Base-by-base conservation (phyloP, 2,113 vertebrate genomes). In the Poecilia latipinna region DNA sequence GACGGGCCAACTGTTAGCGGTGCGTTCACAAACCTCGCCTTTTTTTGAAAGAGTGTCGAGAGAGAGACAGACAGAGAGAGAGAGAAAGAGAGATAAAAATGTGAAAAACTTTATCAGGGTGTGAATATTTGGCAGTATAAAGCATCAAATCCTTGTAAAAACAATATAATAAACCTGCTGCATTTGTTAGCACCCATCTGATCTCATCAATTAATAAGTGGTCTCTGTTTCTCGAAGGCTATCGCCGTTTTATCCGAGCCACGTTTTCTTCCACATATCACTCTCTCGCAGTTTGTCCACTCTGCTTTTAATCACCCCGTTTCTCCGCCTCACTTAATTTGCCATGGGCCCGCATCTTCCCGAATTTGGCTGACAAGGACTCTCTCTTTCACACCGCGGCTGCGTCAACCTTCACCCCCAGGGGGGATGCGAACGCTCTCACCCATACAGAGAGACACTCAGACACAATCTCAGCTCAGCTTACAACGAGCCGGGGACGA, bases 331-430 rank as follows among this genome's bases (percentile, higher is more conserved):
- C 65, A 29, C 39, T 17, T 73, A 51, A 75, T 65, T 68, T 61
- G 67, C 70, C 31, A 24, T 64, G 42, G 57, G 48, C 15, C 0
- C 3, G 65, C 32, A 63, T 77, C 68, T 79, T 75, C 77, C 67
- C 78, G 51, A 31, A 28, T 77, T 66, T 70, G 80, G 61, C 76
- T 83, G 82, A 78, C 75, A 86, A 78, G 83, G 70, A 82, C 63
- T 70, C 48, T 78, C 75, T 78, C 75, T 79, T 78, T 74, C 75
- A 76, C 68, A 69, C 73, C 44, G 74, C 35, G 35, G 35, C 44
- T 60, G 62, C 57, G 68, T 75, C 65, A 77, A 64, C 82, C 80
- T 28, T 1, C 28, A 28, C 15, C 35, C 35, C 35, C 35, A 2
- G 10, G 35, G 24, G 79, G 75, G 77, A 79, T 28, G 33, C 42